These are phyloP conservation scores for Drosophila paracracens DNA, from an alignment of 2,888 invertebrate species.

Conservation along the genomic window DNA sequence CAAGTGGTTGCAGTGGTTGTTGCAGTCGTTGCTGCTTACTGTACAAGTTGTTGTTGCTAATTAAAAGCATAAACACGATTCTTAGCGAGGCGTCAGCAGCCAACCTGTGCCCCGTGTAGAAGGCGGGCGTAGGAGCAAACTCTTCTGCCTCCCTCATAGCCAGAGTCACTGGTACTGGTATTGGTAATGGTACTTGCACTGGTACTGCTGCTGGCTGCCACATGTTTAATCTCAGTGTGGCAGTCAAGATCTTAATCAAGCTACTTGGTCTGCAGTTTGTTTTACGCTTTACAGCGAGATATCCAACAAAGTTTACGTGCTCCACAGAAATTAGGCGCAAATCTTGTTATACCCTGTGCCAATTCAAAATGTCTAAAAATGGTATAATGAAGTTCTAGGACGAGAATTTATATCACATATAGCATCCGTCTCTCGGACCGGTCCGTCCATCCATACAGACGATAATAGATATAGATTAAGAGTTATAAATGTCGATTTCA, in stretches of 20 bases:
- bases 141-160: slow-evolving; percentile 32
- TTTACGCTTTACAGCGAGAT: slow-evolving; percentile 62
- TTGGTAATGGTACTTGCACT: slow-evolving; percentile 13
- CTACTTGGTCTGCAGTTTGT: slow-evolving; percentile 50
- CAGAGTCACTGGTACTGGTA: slow-evolving; percentile 17
- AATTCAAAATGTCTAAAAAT: not conserved
- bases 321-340: slow-evolving; percentile 75
- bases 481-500: not conserved
- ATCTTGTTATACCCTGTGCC: slow-evolving; percentile 45
- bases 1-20: slow-evolving; percentile 48
- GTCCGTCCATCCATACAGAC: not conserved
- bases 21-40: slow-evolving; percentile 68
- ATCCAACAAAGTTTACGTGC: slow-evolving; percentile 68
- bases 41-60: slow-evolving; percentile 81
- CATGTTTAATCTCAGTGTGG: slow-evolving; percentile 71
- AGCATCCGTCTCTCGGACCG: not conserved
- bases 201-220: slow-evolving; percentile 33
- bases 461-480: not conserved
- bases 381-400: not conserved
- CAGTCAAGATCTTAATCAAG: slow-evolving; percentile 77
- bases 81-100: slow-evolving; percentile 74
- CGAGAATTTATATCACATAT: not conserved
- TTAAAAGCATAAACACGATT: slow-evolving; percentile 82
- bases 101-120: slow-evolving; percentile 55
- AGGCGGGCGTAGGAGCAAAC: slow-evolving; percentile 59